Evolutionary conservation across 92 coral and sea anemone species (phyloP), one percentile per base, ranked within the genome.

Genomic region (Epizoanthus fatuus): DNA sequence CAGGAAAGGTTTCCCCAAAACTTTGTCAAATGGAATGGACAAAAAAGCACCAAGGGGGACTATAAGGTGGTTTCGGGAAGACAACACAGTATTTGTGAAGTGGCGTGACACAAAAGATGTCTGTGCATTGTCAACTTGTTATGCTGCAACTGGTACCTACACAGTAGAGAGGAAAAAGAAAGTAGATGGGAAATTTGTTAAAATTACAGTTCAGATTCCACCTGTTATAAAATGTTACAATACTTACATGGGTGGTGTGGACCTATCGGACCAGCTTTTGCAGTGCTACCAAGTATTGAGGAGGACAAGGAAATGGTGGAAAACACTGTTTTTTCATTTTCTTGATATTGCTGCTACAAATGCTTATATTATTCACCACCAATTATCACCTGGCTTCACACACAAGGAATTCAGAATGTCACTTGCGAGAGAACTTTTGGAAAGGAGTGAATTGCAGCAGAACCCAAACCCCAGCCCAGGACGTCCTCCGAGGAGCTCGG

Each of bases 271-370:
- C 63, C 89, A 86, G 58, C 82, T 86, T 64, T 74, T 86, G 15
- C 84, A 86, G 53, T 75, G 84, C 37, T 86, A 86, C 35, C 44
- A 75, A 75, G 70, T 77, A 22, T 39, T 85, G 75, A 38, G 59
- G 64, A 85, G 82, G 35, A 29, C 35, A 29, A 29, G 35, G 35
- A 29, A 29, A 29, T 29, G 35, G 35, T 29, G 35, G 35, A 80
- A 81, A 81, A 81, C 85, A 63, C 52, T 63, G 65, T 65, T 81
- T 66, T 81, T 81, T 64, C 85, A 80, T 65, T 80, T 80, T 80
- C 60, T 80, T 49, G 75, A 80, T 80, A 45, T 80, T 80, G 38
- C 85, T 19, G 75, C 62, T 1, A 47, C 69, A 14, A 80, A 80
- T 65, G 75, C 75, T 6, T 80, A 9, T 80, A 77, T 77, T 58